Percentiles rank a stretch among this genome's conserved stretches.
Evolutionary conservation across 1,140 invertebrate genomes (phyloP).

Genomic region (Chironomus tepperi): DNA sequence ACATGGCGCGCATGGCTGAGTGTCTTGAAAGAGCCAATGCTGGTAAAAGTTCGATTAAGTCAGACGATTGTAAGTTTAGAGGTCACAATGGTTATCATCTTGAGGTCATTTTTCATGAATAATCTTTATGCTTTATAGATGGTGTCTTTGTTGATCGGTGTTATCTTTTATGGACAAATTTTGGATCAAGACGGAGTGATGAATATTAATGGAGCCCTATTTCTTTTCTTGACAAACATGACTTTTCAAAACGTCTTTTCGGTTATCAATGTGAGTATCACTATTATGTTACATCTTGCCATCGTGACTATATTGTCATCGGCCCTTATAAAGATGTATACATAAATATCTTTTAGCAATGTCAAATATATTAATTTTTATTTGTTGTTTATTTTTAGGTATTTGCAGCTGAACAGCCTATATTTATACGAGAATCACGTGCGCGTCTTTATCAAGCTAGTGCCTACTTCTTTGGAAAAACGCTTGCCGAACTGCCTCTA

Average conservation of each 20-base stretch:
- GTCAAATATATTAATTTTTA: constrained; percentile 7
- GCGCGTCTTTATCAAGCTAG: constrained; percentile 89
- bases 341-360: background rate
- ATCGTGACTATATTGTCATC: too few relatives aligned
- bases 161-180: constrained; percentile 81
- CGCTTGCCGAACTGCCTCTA: constrained; percentile 75
- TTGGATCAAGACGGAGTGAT: constrained; percentile 81
- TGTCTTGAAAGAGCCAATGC: constrained; percentile 78
- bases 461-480: constrained; percentile 89
- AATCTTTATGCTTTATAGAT: constrained; percentile 47
- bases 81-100: background rate
- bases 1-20: constrained; percentile 85
- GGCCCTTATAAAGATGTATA: background rate
- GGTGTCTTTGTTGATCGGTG: constrained; percentile 74
- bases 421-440: constrained; percentile 84
- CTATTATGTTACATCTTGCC: background rate
- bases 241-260: constrained; percentile 88
- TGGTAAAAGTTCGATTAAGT: constrained; percentile 78
- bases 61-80: constrained; percentile 72
- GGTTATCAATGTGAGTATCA: constrained; percentile 70
- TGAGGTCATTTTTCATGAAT: background rate
- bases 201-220: constrained; percentile 94
- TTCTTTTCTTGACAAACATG: constrained; percentile 86
- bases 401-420: constrained; percentile 82
- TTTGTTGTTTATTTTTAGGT: constrained; percentile 51